Conservation (phyloP, 2,888 invertebrate species). For the Danaus chrysippus region DNA sequence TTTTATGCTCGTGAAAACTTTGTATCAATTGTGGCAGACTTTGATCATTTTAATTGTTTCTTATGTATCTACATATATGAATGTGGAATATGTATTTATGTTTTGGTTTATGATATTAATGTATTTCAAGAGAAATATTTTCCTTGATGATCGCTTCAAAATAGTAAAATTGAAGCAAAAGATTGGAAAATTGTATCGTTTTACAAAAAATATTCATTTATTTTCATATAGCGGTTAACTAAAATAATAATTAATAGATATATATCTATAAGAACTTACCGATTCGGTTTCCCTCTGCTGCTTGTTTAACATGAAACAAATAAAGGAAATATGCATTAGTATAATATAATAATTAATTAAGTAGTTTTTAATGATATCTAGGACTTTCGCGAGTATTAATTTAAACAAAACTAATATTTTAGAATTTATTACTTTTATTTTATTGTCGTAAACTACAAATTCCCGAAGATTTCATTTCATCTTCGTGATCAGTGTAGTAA, state of each 20-base stretch:
- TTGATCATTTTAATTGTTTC: slow-evolving; percentile 37
- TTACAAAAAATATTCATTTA: neutral
- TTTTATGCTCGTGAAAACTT: neutral
- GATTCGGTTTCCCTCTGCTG: slow-evolving; percentile 59
- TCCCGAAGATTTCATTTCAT: too few relatives aligned
- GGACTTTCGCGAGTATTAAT: neutral
- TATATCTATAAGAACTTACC: slow-evolving; percentile 51
- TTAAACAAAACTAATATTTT: too few relatives aligned
- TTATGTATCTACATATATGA: slow-evolving; percentile 35
- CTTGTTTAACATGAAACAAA: slow-evolving; percentile 59
- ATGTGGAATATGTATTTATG: neutral
- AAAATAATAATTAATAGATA: neutral
- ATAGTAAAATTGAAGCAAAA: neutral
- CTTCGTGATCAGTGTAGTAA: too few relatives aligned
- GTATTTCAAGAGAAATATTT: too few relatives aligned
- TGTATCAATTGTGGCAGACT: slow-evolving; percentile 1
- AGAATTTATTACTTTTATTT: too few relatives aligned
- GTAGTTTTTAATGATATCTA: neutral
- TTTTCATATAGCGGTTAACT: neutral
- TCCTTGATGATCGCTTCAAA: too few relatives aligned
- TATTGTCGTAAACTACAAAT: neutral
- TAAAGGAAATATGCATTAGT: slow-evolving; percentile 25
- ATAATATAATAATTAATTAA: neutral
- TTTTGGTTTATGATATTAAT: neutral
- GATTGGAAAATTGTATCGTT: neutral